phyloP scores from a whole-genome alignment of 2,797 vertebrate species.

The Centroberyx gerrardi region DNA sequence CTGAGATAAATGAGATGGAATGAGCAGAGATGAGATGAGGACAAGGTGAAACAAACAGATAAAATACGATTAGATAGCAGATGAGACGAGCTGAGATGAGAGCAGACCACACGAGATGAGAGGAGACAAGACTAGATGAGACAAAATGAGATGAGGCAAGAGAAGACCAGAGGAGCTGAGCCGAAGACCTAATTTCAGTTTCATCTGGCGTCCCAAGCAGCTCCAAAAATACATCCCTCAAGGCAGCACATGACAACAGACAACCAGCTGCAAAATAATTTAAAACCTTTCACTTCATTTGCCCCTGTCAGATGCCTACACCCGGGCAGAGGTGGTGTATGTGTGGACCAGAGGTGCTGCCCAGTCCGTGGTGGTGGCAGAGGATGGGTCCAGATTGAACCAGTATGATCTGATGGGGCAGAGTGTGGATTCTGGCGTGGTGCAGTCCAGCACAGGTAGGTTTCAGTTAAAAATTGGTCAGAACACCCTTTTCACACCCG shows the following conservation, averaged over 20 bases:
- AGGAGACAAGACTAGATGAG: constrained; percentile 28
- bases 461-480: neutral
- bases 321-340: constrained; percentile 96
- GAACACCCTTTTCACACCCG: neutral
- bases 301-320: constrained; percentile 92
- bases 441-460: constrained; percentile 97
- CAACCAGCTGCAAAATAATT: constrained; percentile 39
- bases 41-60: constrained; percentile 27
- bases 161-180: constrained; percentile 24
- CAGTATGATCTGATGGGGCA: constrained; percentile 98
- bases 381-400: constrained; percentile 96
- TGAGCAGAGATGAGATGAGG: constrained; percentile 8
- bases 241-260: constrained; percentile 27
- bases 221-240: constrained; percentile 36
- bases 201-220: constrained; percentile 35
- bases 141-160: constrained; percentile 28
- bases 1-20: constrained; percentile 20
- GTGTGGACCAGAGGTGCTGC: constrained; percentile 96
- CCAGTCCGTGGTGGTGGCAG: constrained; percentile 96
- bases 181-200: constrained; percentile 22
- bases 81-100: constrained; percentile 49
- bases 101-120: constrained; percentile 35
- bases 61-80: constrained; percentile 41
- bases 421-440: constrained; percentile 96
- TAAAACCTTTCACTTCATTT: constrained; percentile 28